These are phyloP conservation scores for Smutsia gigantea DNA, from an alignment of 2,797 vertebrate genomes.

Conservation along the genomic window DNA sequence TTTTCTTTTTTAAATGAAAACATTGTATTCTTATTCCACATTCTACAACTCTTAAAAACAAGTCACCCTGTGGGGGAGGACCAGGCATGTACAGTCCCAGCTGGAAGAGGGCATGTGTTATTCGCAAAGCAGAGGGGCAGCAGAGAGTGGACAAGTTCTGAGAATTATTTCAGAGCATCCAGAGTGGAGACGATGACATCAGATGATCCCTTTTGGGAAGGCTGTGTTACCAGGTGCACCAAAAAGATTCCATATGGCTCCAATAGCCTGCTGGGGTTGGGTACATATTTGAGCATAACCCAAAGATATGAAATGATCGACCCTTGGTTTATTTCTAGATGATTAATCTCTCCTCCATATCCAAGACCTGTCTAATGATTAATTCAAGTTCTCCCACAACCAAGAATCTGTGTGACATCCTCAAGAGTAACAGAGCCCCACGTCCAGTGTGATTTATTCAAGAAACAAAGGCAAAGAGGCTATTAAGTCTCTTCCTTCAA, in stretches of 20 bases:
- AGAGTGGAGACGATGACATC: not conserved
- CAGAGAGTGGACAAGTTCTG: not conserved
- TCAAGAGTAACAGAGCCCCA: constrained; percentile 30
- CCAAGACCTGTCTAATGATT: constrained; percentile 70
- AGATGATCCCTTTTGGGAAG: not conserved
- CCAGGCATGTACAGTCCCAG: not conserved
- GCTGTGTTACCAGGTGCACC: constrained; percentile 52
- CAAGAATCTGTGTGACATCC: constrained; percentile 60
- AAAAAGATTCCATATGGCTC: constrained; percentile 56
- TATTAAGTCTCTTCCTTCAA: not conserved
- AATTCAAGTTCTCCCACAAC: constrained; percentile 58
- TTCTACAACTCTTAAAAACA: constrained; percentile 13
- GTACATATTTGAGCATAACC: constrained; percentile 69
- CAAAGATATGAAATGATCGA: constrained; percentile 71
- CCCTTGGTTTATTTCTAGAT: constrained; percentile 65
- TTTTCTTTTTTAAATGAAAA: constrained; percentile 31
- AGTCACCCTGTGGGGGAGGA: not conserved
- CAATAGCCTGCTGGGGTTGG: not conserved
- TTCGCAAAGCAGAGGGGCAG: not conserved
- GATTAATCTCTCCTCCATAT: constrained; percentile 65
- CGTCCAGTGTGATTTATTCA: constrained; percentile 59
- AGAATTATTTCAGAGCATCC: not conserved
- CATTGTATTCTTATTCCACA: not conserved
- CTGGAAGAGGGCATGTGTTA: not conserved
- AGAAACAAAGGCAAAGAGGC: constrained; percentile 42